phyloP scores from a whole-genome alignment of 1,140 invertebrate genomes.

The Hermetia illucens region DNA sequence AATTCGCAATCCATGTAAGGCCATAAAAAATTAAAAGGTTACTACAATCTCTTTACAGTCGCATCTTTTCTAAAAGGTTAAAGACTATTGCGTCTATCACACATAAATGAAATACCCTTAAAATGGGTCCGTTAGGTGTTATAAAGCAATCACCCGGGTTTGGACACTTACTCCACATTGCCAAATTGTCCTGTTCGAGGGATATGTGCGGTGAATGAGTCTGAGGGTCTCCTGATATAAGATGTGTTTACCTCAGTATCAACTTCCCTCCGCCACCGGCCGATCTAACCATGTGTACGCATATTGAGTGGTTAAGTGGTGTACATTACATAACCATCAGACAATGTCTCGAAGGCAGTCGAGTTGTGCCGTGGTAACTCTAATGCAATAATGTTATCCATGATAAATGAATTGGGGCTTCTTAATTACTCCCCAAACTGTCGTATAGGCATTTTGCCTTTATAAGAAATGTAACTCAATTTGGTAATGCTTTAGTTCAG shows the following conservation, averaged over 20 bases:
- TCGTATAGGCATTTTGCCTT: conserved; percentile 11
- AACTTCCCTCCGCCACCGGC: not conserved
- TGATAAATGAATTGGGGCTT: conserved; percentile 13
- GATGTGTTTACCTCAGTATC: too few species aligned
- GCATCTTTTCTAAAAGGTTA: too few species aligned
- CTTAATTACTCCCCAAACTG: conserved; percentile 13
- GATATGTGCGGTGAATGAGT: too few species aligned
- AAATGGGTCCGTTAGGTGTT: conserved; percentile 12
- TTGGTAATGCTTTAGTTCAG: conserved; percentile 8
- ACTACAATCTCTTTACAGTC: too few species aligned
- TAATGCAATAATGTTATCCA: conserved; percentile 6
- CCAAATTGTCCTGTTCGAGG: too few species aligned
- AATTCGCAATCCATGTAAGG: too few species aligned
- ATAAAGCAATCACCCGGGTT: conserved; percentile 14
- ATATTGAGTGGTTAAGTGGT: not conserved
- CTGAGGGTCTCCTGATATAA: too few species aligned
- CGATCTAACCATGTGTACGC: not conserved
- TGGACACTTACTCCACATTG: too few species aligned
- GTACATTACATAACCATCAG: not conserved
- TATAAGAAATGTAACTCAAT: conserved; percentile 9
- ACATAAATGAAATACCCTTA: not conserved
- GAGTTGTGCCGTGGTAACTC: not conserved
- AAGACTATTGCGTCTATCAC: not conserved
- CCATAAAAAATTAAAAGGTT: too few species aligned
- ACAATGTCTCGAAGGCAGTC: not conserved